A percentile compares a stretch with the other conserved stretches of the same genome.
Evolutionary conservation across 2,113 vertebrate species (phyloP).

Genomic region (Dendropsophus ebraccatus): DNA sequence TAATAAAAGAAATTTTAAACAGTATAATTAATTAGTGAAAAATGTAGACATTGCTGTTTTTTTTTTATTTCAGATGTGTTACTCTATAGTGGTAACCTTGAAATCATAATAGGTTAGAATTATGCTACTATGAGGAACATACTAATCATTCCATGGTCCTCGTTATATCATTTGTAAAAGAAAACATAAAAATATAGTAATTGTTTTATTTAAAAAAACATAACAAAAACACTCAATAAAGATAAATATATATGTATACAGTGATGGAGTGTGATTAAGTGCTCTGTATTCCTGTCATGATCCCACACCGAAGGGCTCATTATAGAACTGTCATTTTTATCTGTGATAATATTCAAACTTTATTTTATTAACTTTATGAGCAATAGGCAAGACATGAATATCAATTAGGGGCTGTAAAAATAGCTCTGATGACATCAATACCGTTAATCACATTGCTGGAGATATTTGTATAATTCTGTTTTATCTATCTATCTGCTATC

Average conservation of each 20-base stretch:
- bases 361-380: slow-evolving; percentile 45
- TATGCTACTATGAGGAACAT: background rate
- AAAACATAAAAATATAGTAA: slow-evolving; percentile 21
- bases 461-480: background rate
- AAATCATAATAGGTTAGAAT: background rate
- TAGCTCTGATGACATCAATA: background rate
- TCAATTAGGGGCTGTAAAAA: slow-evolving; percentile 24
- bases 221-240: background rate
- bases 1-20: background rate
- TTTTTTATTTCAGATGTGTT: slow-evolving; percentile 10
- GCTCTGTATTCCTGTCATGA: slow-evolving; percentile 18
- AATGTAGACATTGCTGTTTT: background rate
- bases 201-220: slow-evolving; percentile 2
- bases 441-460: background rate
- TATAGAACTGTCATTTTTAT: slow-evolving; percentile 55
- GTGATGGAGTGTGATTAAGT: background rate
- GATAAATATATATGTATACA: background rate
- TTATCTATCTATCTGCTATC: background rate
- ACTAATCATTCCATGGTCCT: slow-evolving; percentile 10
- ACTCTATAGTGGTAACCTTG: background rate
- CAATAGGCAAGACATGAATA: slow-evolving; percentile 24
- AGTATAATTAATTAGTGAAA: background rate
- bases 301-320: slow-evolving; percentile 37
- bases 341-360: slow-evolving; percentile 48
- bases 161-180: slow-evolving; percentile 29